Evolutionary conservation across 2,113 vertebrate genomes (phyloP), one percentile per base, ranked within the genome.

Genomic region (Trogon melanurus): DNA sequence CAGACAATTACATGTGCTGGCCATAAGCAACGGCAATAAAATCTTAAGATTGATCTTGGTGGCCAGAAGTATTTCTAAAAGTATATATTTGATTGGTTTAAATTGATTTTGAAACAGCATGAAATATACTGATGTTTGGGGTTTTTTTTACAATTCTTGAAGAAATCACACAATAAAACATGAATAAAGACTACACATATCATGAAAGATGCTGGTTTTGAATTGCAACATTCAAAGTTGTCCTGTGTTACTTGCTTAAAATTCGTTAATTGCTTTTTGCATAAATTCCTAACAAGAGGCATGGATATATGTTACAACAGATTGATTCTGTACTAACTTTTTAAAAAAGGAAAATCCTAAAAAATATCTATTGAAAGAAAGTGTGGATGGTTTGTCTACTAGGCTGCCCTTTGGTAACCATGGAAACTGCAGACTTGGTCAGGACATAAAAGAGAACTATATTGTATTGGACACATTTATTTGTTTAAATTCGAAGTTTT

Each of bases 401-500:
- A 88, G 48, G 11, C 45, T 92, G 80, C 11, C 41, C 65, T 86
- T 85, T 50, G 61, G 95, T 95, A 85, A 79, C 95, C 81, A 88
- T 96, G 89, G 94, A 95, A 95, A 95, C 91, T 50, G 53, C 41
- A 75, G 94, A 60, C 67, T 89, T 91, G 38, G n/a, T 54, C 62
- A 65, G 78, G 62, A 69, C 78, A 76, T 97, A 74, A 93, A 93
- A 88, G 61, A 86, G 57, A 87, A 13, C 73, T 92, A 36, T 69
- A 89, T 76, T 79, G 70, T 51, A 61, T 54, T 79, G 58, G 87
- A 54, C 74, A 85, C 66, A 65, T 95, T 87, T 94, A 79, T 85
- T 95, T 95, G 91, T 91, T 95, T 91, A 65, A 78, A 93, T 85
- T 89, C 1, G 12, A 93, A 95, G 80, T 95, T 94, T 92, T 89